Percentiles rank a stretch among this genome's conserved stretches.
Evolutionary conservation across 2,113 vertebrate genomes (phyloP).

Genomic region (Catagonus wagneri): DNA sequence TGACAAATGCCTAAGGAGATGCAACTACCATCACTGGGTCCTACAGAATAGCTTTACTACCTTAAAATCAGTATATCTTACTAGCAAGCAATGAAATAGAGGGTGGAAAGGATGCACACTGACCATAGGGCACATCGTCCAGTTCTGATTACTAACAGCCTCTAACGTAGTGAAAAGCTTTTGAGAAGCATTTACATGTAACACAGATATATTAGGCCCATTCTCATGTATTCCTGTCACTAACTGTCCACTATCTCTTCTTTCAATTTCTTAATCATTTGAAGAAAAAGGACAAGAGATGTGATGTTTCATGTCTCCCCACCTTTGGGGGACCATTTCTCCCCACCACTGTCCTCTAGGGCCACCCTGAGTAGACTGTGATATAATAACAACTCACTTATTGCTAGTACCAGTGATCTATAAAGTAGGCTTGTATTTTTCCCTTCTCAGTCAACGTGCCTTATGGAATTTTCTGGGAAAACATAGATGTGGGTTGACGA

Average conservation of each 20-base stretch:
- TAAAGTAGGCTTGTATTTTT: not conserved
- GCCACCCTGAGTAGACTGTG: not conserved
- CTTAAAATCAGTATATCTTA: not conserved
- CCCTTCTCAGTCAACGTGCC: not conserved
- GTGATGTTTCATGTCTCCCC: not conserved
- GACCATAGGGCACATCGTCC: rapidly evolving
- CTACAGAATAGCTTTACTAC: not conserved
- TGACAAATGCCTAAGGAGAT: not conserved
- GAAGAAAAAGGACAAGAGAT: not conserved
- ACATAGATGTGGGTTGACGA: not conserved
- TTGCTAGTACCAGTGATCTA: not conserved
- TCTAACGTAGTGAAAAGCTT: not conserved
- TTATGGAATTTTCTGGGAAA: not conserved
- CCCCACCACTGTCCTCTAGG: not conserved
- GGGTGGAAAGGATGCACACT: not conserved
- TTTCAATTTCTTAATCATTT: not conserved
- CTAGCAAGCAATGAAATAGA: not conserved
- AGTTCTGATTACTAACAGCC: not conserved
- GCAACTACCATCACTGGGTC: not conserved
- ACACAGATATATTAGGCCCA: not conserved
- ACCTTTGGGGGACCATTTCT: not conserved
- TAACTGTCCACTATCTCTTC: not conserved
- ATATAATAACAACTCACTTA: too few species aligned
- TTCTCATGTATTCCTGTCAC: not conserved
- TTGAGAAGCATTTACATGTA: not conserved